phyloP scores from a whole-genome alignment of 2,113 vertebrate species.

The Peucedramus taeniatus region DNA sequence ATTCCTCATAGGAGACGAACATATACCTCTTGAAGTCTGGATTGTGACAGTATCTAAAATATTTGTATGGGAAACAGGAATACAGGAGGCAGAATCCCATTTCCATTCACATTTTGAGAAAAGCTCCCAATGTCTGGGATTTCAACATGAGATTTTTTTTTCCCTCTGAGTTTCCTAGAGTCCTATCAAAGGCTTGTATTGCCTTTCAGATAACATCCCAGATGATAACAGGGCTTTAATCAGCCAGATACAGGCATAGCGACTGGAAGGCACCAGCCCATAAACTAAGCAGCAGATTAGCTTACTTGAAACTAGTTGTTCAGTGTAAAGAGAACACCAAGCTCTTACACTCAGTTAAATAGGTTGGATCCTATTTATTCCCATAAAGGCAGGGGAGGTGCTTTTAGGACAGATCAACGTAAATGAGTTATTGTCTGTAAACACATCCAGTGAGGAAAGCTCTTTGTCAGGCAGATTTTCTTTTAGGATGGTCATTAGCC shows the following conservation, averaged over 20 bases:
- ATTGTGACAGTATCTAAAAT: neutral
- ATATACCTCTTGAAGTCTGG: neutral
- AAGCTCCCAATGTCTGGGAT: neutral
- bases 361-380: neutral
- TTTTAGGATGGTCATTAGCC: neutral
- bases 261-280: neutral
- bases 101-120: neutral
- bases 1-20: neutral
- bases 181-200: neutral
- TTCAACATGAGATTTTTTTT: neutral
- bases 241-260: neutral
- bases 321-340: neutral
- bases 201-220: neutral
- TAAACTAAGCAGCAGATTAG: conserved; percentile 26
- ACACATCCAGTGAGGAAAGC: neutral
- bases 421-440: neutral
- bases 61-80: neutral
- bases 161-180: neutral
- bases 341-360: neutral
- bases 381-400: neutral
- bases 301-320: neutral
- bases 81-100: neutral
- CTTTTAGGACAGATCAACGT: neutral
- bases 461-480: neutral
- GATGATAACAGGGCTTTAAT: neutral